These are phyloP conservation scores for Plectrocnemia conspersa DNA, from an alignment of 1,140 invertebrate species.

Conservation along the genomic window DNA sequence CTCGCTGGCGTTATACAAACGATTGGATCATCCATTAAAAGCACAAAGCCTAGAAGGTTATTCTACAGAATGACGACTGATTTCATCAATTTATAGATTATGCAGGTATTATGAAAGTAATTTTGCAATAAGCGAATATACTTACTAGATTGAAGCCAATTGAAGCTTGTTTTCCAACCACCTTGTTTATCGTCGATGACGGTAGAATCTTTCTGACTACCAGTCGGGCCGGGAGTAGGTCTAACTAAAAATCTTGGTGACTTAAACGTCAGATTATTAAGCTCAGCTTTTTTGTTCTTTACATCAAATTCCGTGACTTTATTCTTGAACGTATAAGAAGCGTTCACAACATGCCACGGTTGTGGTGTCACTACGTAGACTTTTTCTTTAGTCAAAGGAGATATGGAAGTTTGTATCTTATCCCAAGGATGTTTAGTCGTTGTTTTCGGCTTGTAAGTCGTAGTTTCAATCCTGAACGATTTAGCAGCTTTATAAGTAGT, in stretches of 20 bases:
- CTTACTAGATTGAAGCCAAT: conserved; percentile 57
- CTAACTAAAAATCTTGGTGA: conserved; percentile 57
- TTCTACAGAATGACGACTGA: too few species aligned
- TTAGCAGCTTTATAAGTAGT: conserved; percentile 5
- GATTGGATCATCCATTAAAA: too few species aligned
- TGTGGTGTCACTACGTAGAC: conserved; percentile 73
- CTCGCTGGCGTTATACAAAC: too few species aligned
- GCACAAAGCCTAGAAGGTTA: too few species aligned
- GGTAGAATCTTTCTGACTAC: conserved; percentile 39
- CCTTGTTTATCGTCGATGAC: conserved; percentile 43
- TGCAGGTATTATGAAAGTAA: too few species aligned
- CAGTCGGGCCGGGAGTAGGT: conserved; percentile 49
- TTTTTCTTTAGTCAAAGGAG: conserved; percentile 67
- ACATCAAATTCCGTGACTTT: conserved; percentile 6
- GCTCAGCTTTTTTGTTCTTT: conserved; percentile 37
- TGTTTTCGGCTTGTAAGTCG: conserved; percentile 34
- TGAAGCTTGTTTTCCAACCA: conserved; percentile 25
- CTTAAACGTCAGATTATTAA: conserved; percentile 47
- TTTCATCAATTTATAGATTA: too few species aligned
- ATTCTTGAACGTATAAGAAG: conserved; percentile 34
- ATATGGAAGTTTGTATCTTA: conserved; percentile 61
- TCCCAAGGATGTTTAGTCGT: conserved; percentile 57
- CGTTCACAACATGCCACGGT: conserved; percentile 44
- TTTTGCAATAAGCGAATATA: too few species aligned
- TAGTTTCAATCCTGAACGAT: too few species aligned